A percentile compares a stretch with the other conserved stretches of the same genome.
phyloP scores from a whole-genome alignment of 23 tunicate genomes.

The Botrylloides violaceus region DNA sequence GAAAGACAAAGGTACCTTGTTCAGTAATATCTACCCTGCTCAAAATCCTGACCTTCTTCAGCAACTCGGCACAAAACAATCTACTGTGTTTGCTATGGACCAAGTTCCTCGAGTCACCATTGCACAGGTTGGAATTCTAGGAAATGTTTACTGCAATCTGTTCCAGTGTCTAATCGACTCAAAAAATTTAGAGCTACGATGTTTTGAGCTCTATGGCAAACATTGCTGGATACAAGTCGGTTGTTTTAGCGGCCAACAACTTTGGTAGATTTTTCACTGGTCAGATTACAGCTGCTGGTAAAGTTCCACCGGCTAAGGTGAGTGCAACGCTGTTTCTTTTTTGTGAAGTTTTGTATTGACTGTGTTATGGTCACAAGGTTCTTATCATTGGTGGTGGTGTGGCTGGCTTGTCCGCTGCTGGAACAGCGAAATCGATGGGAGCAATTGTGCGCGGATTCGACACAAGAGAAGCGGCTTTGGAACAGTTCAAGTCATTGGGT shows the following conservation, averaged over 20 bases:
- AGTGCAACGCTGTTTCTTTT: not conserved
- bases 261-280: conserved; percentile 92
- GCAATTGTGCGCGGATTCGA: conserved; percentile 96
- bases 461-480: conserved; percentile 92
- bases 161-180: too few relatives aligned
- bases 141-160: too few relatives aligned
- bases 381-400: conserved; percentile 97
- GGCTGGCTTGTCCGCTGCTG: conserved; percentile 96
- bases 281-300: conserved; percentile 96
- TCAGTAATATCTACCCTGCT: conserved; percentile 87
- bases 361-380: conserved; percentile 25
- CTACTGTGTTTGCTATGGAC: conserved; percentile 94
- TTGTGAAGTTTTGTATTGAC: not conserved
- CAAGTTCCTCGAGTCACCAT: conserved; percentile 96
- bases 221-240: conserved; percentile 88
- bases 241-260: conserved; percentile 80
- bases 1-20: conserved; percentile 56
- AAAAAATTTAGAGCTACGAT: conserved; percentile 45
- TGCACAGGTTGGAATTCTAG: too few relatives aligned
- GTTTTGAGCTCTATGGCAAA: conserved; percentile 92
- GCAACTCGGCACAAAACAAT: conserved; percentile 35
- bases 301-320: conserved; percentile 96
- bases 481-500: conserved; percentile 90
- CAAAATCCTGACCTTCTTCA: conserved; percentile 69
- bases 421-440: conserved; percentile 95